phyloP scores from a whole-genome alignment of 2,113 vertebrate genomes.

The Eonycteris spelaea region DNA sequence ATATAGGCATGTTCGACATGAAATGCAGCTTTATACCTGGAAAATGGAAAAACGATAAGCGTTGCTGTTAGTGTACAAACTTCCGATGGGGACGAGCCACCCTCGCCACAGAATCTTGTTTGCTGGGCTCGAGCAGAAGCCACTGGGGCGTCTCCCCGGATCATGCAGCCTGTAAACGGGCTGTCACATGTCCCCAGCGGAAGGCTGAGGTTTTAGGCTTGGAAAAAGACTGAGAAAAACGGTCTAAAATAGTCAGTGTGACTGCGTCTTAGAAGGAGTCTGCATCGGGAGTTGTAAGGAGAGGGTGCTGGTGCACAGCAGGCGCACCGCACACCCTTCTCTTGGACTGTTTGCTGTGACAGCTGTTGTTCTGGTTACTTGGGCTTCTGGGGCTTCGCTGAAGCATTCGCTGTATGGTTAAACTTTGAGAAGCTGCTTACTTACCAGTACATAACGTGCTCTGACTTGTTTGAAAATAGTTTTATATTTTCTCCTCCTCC shows the following conservation, averaged over 20 bases:
- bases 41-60: neutral
- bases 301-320: neutral
- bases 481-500: neutral
- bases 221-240: neutral
- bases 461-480: neutral
- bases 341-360: neutral
- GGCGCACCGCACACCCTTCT: neutral
- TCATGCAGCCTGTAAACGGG: too few species aligned
- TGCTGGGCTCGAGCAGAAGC: neutral
- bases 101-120: neutral
- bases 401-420: neutral
- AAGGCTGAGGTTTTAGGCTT: neutral
- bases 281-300: neutral
- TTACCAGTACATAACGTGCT: neutral
- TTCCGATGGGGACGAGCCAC: neutral
- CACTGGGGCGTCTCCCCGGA: neutral
- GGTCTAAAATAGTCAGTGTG: neutral
- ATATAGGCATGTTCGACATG: neutral
- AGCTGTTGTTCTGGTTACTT: neutral
- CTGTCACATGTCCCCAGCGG: neutral
- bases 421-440: neutral
- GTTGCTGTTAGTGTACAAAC: neutral
- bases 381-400: neutral
- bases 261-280: neutral
- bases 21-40: neutral